A percentile compares a stretch with the other conserved stretches of the same genome.
Evolutionary conservation across 2,113 vertebrate genomes (phyloP).

Genomic region (Octodon degus): DNA sequence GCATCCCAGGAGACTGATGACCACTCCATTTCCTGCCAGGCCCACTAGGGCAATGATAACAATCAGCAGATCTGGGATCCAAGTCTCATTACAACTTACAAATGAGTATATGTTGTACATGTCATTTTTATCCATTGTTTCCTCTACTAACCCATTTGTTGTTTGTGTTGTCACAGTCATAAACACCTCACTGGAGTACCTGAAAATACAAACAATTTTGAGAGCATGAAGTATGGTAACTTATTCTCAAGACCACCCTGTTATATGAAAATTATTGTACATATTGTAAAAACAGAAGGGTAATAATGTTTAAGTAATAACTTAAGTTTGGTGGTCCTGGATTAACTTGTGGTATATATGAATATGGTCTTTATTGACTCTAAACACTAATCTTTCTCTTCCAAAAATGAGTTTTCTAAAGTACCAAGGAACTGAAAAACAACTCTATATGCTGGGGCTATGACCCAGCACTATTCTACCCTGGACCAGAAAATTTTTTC

Average conservation of each 20-base stretch:
- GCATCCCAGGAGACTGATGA: not conserved
- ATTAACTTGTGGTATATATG: not conserved
- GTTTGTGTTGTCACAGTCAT: not conserved
- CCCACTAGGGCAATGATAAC: not conserved
- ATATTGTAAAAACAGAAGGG: not conserved
- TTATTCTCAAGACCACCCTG: not conserved
- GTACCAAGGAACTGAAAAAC: not conserved
- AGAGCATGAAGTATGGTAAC: not conserved
- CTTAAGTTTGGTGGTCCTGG: not conserved
- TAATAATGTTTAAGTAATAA: not conserved
- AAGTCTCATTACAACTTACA: accelerated
- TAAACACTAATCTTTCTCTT: too few species aligned
- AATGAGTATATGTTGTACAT: accelerated
- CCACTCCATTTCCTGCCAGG: not conserved
- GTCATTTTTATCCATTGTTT: too few species aligned
- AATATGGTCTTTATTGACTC: not conserved
- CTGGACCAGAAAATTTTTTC: not conserved
- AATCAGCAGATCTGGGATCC: not conserved
- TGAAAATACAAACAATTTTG: constrained; percentile 19
- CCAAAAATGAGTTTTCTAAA: too few species aligned
- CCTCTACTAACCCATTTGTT: too few species aligned
- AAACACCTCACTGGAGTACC: not conserved
- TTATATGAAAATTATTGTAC: not conserved
- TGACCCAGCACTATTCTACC: not conserved
- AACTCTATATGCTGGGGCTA: not conserved